Evolutionary conservation across 2,797 vertebrate species (phyloP).

Genomic region (Ataeniobius toweri): DNA sequence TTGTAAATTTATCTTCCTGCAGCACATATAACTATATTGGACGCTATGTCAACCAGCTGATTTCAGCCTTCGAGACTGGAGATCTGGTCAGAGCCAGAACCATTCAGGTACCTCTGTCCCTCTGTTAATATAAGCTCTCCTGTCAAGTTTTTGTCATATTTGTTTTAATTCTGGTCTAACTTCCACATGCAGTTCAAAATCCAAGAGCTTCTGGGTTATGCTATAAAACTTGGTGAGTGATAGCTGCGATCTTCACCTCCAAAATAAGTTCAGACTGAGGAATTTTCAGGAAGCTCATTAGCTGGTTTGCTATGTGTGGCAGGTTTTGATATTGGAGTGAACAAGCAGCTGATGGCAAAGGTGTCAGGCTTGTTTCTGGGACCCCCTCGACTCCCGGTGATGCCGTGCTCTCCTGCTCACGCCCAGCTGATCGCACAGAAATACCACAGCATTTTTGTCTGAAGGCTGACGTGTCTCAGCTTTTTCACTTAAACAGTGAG

Average conservation of each 20-base stretch:
- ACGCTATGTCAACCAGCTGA: conserved; percentile 76
- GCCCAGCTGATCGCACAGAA: conserved; percentile 73
- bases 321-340: conserved; percentile 89
- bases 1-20: conserved; percentile 36
- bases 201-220: conserved; percentile 84
- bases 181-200: conserved; percentile 80
- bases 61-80: conserved; percentile 82
- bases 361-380: conserved; percentile 90
- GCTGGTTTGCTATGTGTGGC: conserved; percentile 1
- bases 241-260: background rate
- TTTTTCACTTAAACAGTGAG: background rate
- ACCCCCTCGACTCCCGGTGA: conserved; percentile 88
- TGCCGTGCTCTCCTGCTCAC: conserved; percentile 64
- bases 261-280: background rate
- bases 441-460: conserved; percentile 69
- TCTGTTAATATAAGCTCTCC: background rate
- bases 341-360: conserved; percentile 89
- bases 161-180: conserved; percentile 15
- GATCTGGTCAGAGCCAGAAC: conserved; percentile 78
- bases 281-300: background rate
- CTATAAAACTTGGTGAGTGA: conserved; percentile 81
- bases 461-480: conserved; percentile 6
- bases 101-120: conserved; percentile 83
- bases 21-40: conserved; percentile 96
- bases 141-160: background rate